Percentiles rank a stretch among this genome's conserved stretches.
Evolutionary conservation across 2,797 vertebrate genomes (phyloP).

Genomic region (Gymnoscopelus braueri): DNA sequence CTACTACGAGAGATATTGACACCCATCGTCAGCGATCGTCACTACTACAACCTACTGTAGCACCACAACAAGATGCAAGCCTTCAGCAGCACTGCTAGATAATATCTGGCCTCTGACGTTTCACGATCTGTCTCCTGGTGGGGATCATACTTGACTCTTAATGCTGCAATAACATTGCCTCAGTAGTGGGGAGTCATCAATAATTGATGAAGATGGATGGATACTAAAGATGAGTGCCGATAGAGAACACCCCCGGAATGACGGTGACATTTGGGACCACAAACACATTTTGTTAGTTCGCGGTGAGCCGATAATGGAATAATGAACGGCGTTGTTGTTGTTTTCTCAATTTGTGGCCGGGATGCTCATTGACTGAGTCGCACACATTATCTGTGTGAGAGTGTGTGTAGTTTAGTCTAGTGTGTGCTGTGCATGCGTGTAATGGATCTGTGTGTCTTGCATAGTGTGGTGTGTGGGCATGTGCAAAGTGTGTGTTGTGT

Average conservation of each 20-base stretch:
- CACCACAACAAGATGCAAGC: no score
- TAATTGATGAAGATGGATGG: conserved; percentile 63
- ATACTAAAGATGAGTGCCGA: conserved; percentile 26
- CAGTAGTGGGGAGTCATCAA: conserved; percentile 44
- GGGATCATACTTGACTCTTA: conserved; percentile 15
- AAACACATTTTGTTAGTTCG: conserved; percentile 10
- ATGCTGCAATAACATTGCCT: conserved; percentile 49
- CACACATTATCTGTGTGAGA: conserved; percentile 4
- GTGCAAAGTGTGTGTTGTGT: no score
- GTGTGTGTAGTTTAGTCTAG: not conserved
- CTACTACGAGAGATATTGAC: conserved; percentile 52
- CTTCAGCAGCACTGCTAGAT: conserved; percentile 16
- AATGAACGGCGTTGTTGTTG: conserved; percentile 8
- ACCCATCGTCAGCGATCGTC: conserved; percentile 25
- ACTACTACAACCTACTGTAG: conserved; percentile 16
- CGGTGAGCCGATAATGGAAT: conserved; percentile 9
- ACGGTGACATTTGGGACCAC: conserved; percentile 10
- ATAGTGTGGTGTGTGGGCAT: not conserved
- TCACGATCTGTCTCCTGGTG: not conserved
- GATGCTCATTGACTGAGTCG: not conserved
- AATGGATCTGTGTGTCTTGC: not conserved
- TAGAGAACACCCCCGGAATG: conserved; percentile 35
- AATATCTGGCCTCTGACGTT: conserved; percentile 1
- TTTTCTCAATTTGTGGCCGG: not conserved
- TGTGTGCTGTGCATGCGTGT: conserved; percentile 1